phyloP scores from a whole-genome alignment of 2,113 vertebrate genomes.

The Thamnophis sirtalis region DNA sequence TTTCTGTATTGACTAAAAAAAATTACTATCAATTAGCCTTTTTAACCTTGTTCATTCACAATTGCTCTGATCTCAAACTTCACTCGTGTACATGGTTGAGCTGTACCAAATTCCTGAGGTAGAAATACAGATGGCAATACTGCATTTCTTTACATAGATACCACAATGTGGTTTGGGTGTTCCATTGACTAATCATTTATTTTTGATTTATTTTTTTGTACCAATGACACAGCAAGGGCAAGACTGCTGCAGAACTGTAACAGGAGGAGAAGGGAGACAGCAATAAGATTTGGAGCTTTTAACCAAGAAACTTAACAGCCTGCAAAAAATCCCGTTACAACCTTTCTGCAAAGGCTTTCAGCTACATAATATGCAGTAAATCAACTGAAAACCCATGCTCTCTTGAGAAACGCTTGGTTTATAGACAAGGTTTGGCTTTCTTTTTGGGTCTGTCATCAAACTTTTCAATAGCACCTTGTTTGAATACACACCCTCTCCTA shows the following conservation, averaged over 20 bases:
- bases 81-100: neutral
- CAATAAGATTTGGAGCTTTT: neutral
- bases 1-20: neutral
- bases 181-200: neutral
- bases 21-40: neutral
- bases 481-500: constrained; percentile 8
- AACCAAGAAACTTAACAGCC: neutral
- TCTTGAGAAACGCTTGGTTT: neutral
- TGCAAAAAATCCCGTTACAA: neutral
- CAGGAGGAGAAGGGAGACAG: neutral
- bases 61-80: neutral
- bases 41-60: neutral
- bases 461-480: constrained; percentile 19
- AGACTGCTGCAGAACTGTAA: neutral
- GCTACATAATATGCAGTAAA: neutral
- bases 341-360: neutral
- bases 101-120: neutral
- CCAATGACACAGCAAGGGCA: neutral
- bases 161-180: neutral
- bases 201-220: neutral
- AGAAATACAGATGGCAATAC: neutral
- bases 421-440: neutral
- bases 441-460: constrained; percentile 19
- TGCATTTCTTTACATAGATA: neutral
- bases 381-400: neutral